Evolutionary conservation across 2,113 vertebrate species (phyloP), one percentile per base, ranked within the genome.

Genomic region (Ctenodactylus gundi): DNA sequence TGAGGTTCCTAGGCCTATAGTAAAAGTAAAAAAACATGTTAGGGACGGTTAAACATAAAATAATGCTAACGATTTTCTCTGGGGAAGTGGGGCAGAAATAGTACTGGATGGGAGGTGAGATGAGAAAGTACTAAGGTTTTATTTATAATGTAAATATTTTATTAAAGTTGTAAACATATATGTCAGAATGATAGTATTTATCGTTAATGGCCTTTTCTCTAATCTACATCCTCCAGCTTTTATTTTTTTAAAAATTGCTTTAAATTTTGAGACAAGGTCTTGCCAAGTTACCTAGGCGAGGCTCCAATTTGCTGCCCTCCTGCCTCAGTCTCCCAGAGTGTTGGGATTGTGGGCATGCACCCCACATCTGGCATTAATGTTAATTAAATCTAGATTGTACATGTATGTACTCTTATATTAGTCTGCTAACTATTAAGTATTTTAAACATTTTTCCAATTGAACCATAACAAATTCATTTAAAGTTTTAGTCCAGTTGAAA

Each of bases 371-470:
- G n/a, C 36, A 70, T 70, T 57, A 84, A 25, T 76, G 46, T 55
- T 55, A 81, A 36, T 67, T 81, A 82, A 25, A 53, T 86, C 6
- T 46, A 39, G 6, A n/a, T 89, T 7, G 31, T 84, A 60, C 29
- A 8, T 36, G 20, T 58, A 39, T 72, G 3, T 17, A 29, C 21
- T 31, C 49, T 84, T 92, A 13, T 90, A 67, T 62, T 87, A 67
- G 15, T 92, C 34, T 82, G 21, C 53, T 1, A 83, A n/a, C 13
- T 64, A 68, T 31, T 91, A 65, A 75, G 6, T 68, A 34, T 68
- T 90, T 88, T 85, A 88, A 82, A 84, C 1, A 70, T 53, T 94
- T 93, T 36, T 34, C n/a, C 17, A 49, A 76, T 70, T 75, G 29
- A 64, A 51, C 34, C 0, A 10, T 76, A 60, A 20, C 8, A 68